Evolutionary conservation across 2,888 invertebrate genomes (phyloP), one percentile per base, ranked within the genome.

Genomic region (Lacanobia oleracea): DNA sequence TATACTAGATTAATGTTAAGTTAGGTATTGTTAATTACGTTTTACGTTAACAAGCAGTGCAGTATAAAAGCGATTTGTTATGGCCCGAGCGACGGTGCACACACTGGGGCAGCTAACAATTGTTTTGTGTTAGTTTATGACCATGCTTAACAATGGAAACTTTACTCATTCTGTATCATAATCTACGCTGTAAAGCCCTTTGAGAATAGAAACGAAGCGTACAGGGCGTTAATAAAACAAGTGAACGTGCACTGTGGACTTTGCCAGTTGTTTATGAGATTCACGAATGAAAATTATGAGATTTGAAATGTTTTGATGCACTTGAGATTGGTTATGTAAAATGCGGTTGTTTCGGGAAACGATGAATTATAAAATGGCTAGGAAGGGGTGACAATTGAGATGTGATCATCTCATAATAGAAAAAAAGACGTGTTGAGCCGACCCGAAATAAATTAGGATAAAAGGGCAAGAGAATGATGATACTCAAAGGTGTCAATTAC

Each of bases 61-160:
- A 79, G 82, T 75, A 77, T 86, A 83, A 84, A 86, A 77, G 84
- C 84, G 83, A 88, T 88, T 88, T 83, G 88, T 87, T 82, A 81
- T 74, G 72, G 72, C 67, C 72, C 77, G 77, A 78, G 82, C 81
- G 81, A 79, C 84, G 77, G 78, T 83, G 87, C 87, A 87, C 75
- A 80, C 84, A 70, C 81, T 82, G 79, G 80, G 73, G 79, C 72
- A 75, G 84, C 84, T 79, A 88, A 87, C 91, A 90, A 91, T 91
- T 88, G 90, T 90, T 89, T 88, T 81, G 86, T 87, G 87, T 88
- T 89, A 88, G 91, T 89, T 90, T 90, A 90, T 85, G 87, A 86
- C 85, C 79, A 77, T 79, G 83, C 77, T 81, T 86, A 83, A 90
- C 91, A 91, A 91, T 90, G 81, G 87, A 84, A 91, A 91, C 89